These are phyloP conservation scores for Sceliomorpha sp. DNA, from an alignment of 2,888 invertebrate species.

Conservation along the genomic window DNA sequence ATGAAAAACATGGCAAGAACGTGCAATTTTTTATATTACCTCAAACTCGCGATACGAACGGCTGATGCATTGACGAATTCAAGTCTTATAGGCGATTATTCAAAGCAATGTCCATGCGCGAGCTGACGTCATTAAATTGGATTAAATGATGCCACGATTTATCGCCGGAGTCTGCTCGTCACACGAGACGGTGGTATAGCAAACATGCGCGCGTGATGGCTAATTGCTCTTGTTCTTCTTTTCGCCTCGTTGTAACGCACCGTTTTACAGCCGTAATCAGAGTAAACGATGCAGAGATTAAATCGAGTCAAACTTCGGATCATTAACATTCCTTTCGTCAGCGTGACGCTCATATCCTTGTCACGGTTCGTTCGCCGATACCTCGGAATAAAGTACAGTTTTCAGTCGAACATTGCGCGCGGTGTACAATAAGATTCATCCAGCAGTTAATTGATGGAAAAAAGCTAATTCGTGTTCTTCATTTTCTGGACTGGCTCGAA, in stretches of 20 bases:
- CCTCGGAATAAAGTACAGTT: no score
- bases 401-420: no score
- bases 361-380: no score
- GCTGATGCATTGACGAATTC: conserved; percentile 28
- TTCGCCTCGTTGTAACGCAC: conserved; percentile 39
- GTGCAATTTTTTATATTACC: conserved; percentile 26
- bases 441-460: no score
- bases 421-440: no score
- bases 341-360: no score
- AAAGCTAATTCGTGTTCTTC: no score
- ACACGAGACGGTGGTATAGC: conserved; percentile 28
- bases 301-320: not conserved
- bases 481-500: no score
- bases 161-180: conserved; percentile 21
- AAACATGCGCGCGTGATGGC: conserved; percentile 35
- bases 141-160: conserved; percentile 30
- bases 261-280: conserved; percentile 40
- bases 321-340: conserved; percentile 40
- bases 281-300: conserved; percentile 37
- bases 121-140: conserved; percentile 30
- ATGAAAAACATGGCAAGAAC: conserved; percentile 36
- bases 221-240: conserved; percentile 40
- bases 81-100: conserved; percentile 13
- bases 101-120: conserved; percentile 1
- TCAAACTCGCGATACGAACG: conserved; percentile 9